These are phyloP conservation scores for Palaemon carinicauda DNA, from an alignment of 1,140 invertebrate genomes.

Conservation along the genomic window DNA sequence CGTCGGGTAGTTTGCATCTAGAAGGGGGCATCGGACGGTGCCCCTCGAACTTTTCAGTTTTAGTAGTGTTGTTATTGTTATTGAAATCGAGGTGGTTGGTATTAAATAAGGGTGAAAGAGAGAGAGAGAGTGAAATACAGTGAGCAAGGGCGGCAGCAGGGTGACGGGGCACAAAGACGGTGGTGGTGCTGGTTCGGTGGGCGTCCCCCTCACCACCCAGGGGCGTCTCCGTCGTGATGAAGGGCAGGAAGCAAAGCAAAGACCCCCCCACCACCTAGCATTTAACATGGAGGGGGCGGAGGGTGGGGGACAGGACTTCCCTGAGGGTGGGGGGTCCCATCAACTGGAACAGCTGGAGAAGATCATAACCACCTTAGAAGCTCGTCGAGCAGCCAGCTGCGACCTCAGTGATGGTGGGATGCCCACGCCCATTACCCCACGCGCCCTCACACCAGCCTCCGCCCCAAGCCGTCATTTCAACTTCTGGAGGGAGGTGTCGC, in stretches of 20 bases:
- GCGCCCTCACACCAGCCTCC: conserved; percentile 38
- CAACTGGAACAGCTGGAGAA: conserved; percentile 49
- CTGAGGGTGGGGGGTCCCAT: conserved; percentile 16
- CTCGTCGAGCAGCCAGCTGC: conserved; percentile 43
- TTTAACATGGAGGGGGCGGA: background rate
- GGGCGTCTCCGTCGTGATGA: background rate
- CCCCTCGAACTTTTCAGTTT: background rate
- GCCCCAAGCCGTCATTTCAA: conserved; percentile 37
- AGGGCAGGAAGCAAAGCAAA: background rate
- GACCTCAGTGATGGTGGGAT: conserved; percentile 39
- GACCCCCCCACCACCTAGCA: background rate
- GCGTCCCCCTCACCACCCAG: no score
- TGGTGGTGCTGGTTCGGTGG: background rate
- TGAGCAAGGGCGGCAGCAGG: background rate
- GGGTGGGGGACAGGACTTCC: conserved; percentile 4
- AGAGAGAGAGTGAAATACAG: conserved; percentile 3
- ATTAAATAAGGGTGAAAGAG: background rate
- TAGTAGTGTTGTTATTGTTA: no score
- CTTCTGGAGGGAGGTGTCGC: conserved; percentile 62
- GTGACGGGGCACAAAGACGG: conserved; percentile 2
- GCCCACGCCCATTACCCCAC: conserved; percentile 29
- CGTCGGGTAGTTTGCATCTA: conserved; percentile 23
- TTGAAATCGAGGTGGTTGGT: background rate
- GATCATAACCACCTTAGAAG: conserved; percentile 43
- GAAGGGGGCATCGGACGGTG: background rate